Conservation (phyloP, 1,140 invertebrate species). For the Laupala kohalensis region DNA sequence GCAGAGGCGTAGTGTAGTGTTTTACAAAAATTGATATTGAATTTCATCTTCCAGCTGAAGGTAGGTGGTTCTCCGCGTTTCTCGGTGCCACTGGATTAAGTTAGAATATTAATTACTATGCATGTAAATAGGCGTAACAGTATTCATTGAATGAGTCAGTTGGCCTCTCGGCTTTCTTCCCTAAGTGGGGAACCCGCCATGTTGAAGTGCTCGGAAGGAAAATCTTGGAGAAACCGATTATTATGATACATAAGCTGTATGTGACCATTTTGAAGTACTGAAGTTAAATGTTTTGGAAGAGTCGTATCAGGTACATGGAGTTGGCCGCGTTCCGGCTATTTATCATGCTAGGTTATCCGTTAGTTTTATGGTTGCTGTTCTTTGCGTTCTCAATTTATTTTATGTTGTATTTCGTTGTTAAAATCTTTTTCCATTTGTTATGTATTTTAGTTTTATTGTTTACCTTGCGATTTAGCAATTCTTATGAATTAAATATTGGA, state of each 20-base stretch:
- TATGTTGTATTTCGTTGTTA: neutral
- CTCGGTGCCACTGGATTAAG: constrained; percentile 9
- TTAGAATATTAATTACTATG: constrained; percentile 19
- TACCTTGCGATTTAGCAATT: neutral
- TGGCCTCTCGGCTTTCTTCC: constrained; percentile 33
- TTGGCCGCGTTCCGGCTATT: constrained; percentile 3
- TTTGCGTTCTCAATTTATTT: neutral
- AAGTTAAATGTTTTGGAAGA: neutral
- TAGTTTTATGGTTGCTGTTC: neutral
- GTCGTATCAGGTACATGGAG: neutral
- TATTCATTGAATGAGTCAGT: constrained; percentile 18
- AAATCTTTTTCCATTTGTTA: neutral
- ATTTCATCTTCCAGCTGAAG: constrained; percentile 26
- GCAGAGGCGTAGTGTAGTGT: constrained; percentile 31
- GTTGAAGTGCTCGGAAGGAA: constrained; percentile 24
- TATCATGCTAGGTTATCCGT: neutral
- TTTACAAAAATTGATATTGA: constrained; percentile 23
- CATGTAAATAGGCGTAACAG: constrained; percentile 16
- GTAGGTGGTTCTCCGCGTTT: constrained; percentile 24
- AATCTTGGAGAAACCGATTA: constrained; percentile 3
- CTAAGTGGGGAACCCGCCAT: constrained; percentile 33
- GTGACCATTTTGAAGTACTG: neutral
- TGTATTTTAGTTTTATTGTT: neutral
- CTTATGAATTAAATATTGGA: neutral
- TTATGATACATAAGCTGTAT: neutral